These are phyloP conservation scores for Xyrichtys novacula DNA, from an alignment of 2,797 vertebrate species.

Conservation along the genomic window DNA sequence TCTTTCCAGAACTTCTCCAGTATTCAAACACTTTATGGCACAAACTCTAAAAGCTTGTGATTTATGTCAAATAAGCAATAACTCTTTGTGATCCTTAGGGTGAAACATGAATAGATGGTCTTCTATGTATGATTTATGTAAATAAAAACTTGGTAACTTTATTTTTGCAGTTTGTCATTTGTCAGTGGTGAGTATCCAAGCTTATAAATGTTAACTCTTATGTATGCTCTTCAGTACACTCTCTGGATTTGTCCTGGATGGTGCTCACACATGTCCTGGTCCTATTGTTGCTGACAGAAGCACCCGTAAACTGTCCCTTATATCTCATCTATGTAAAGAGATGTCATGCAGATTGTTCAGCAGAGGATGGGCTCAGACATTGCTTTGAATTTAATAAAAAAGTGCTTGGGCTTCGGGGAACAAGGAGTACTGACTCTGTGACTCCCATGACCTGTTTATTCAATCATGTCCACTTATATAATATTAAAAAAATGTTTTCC, in stretches of 20 bases:
- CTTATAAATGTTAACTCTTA: neutral
- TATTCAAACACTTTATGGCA: conserved; percentile 51
- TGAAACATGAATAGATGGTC: conserved; percentile 44
- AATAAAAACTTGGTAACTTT: conserved; percentile 73
- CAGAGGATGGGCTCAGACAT: neutral
- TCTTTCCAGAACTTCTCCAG: conserved; percentile 41
- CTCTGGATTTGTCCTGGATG: neutral
- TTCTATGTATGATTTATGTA: conserved; percentile 71
- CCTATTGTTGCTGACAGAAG: too few species aligned
- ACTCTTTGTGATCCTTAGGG: conserved; percentile 43
- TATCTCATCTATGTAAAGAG: too few species aligned
- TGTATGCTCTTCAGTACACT: too few species aligned
- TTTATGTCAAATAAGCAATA: conserved; percentile 67
- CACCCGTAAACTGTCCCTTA: too few species aligned
- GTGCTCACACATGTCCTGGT: neutral
- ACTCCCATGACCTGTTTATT: neutral
- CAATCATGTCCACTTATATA: neutral
- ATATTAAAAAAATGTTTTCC: neutral
- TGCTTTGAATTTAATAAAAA: too few species aligned
- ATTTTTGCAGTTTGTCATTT: conserved; percentile 29
- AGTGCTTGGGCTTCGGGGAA: too few species aligned
- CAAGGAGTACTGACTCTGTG: neutral
- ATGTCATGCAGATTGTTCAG: neutral
- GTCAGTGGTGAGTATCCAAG: neutral
- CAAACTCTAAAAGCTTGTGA: conserved; percentile 52